These are phyloP conservation scores for Zelostemma sp. DNA, from an alignment of 1,140 invertebrate genomes.

Conservation along the genomic window DNA sequence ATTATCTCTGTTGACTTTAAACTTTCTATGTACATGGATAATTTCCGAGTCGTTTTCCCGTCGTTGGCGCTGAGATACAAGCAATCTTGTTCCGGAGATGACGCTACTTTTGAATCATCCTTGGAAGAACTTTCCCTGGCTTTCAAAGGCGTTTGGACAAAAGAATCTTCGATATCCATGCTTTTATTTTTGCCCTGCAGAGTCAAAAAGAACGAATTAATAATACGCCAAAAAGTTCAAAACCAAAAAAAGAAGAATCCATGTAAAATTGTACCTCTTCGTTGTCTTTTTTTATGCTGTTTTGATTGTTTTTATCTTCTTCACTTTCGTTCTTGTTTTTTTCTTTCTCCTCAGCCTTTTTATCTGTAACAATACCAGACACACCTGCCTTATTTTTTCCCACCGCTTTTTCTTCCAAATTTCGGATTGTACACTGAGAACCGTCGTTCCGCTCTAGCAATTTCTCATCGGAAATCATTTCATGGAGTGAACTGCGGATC, in stretches of 20 bases:
- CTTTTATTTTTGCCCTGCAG: not conserved
- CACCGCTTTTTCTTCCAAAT: not conserved
- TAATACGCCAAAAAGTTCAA: not conserved
- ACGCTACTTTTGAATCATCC: slow-evolving; percentile 9
- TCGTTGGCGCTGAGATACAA: slow-evolving; percentile 55
- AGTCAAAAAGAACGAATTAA: not conserved
- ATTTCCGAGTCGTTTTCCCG: slow-evolving; percentile 33
- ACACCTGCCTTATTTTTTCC: not conserved
- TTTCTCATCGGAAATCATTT: slow-evolving; percentile 53
- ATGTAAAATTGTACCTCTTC: no score
- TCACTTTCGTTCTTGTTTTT: slow-evolving; percentile 4
- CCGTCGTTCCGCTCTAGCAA: slow-evolving; percentile 19
- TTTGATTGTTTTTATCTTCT: no score
- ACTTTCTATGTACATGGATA: slow-evolving; percentile 47
- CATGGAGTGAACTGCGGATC: slow-evolving; percentile 53
- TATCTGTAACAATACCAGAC: slow-evolving; percentile 1
- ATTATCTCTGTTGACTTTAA: slow-evolving; percentile 42
- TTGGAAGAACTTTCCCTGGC: not conserved
- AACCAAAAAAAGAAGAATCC: not conserved
- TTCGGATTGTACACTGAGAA: not conserved
- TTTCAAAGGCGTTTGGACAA: not conserved
- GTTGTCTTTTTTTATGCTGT: not conserved
- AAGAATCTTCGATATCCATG: not conserved
- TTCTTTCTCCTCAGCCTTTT: slow-evolving; percentile 11
- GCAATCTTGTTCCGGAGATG: slow-evolving; percentile 47